A percentile compares a stretch with the other conserved stretches of the same genome.
These are phyloP conservation scores for Maniola jurtina DNA, from an alignment of 1,140 invertebrate genomes.

Conservation along the genomic window DNA sequence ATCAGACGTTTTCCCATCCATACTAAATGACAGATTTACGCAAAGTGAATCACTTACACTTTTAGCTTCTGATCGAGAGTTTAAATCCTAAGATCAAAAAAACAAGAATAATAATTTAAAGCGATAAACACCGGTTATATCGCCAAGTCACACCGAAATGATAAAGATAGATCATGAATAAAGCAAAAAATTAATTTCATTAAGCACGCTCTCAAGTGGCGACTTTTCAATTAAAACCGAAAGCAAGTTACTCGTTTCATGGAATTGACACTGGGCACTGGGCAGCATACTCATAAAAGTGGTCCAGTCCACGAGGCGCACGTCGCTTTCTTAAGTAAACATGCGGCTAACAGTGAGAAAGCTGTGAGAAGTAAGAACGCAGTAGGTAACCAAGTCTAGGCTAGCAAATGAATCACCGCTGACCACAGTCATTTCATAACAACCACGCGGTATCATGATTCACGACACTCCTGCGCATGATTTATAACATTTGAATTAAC, in stretches of 20 bases:
- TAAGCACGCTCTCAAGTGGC: neutral
- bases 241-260: conserved; percentile 8
- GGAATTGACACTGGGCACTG: neutral
- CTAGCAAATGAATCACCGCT: conserved; percentile 52
- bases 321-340: conserved; percentile 39
- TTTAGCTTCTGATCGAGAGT: too few species aligned
- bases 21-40: too few species aligned
- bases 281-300: conserved; percentile 18
- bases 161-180: neutral
- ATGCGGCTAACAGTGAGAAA: conserved; percentile 33
- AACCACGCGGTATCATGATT: conserved; percentile 42
- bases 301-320: conserved; percentile 27
- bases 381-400: conserved; percentile 31
- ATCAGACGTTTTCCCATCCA: too few species aligned
- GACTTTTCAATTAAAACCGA: conserved; percentile 8
- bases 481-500: conserved; percentile 37
- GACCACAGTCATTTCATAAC: conserved; percentile 49
- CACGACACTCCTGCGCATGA: conserved; percentile 39
- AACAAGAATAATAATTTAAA: too few species aligned
- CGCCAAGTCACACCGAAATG: neutral
- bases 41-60: too few species aligned
- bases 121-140: neutral
- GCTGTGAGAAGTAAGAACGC: conserved; percentile 24
- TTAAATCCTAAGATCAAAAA: too few species aligned
- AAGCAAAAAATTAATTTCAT: neutral